Conservation (phyloP, 2,113 vertebrate genomes). For the Paratilapia polleni region DNA sequence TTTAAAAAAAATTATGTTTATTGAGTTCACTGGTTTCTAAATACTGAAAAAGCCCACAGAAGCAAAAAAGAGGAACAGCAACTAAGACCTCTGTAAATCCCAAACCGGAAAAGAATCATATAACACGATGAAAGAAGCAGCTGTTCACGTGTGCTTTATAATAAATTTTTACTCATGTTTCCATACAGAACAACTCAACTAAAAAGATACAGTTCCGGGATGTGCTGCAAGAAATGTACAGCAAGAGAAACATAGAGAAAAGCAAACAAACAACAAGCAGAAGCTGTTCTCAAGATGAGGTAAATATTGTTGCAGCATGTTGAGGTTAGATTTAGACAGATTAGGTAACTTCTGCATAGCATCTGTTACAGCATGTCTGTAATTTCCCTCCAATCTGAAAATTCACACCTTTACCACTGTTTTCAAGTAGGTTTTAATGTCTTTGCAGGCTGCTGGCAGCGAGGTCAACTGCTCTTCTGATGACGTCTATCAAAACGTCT, state of each 20-base stretch:
- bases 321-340: neutral
- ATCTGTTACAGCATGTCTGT: neutral
- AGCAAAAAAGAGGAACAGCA: conserved; percentile 52
- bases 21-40: conserved; percentile 1
- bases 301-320: conserved; percentile 42
- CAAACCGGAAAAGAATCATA: neutral
- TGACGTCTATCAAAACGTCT: conserved; percentile 77
- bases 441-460: conserved; percentile 30
- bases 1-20: neutral
- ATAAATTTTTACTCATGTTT: neutral
- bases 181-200: conserved; percentile 41
- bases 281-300: conserved; percentile 23
- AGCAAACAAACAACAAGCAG: neutral
- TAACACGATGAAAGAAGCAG: neutral
- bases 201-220: conserved; percentile 61
- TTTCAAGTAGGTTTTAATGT: neutral
- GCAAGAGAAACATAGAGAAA: conserved; percentile 34
- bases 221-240: conserved; percentile 75
- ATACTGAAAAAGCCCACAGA: neutral
- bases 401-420: neutral
- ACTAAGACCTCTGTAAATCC: neutral
- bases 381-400: neutral
- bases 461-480: conserved; percentile 32
- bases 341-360: neutral
- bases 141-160: neutral